A percentile compares a stretch with the other conserved stretches of the same genome.
Conservation (phyloP, 2,113 vertebrate species). For the Petrocephalus zakoni region DNA sequence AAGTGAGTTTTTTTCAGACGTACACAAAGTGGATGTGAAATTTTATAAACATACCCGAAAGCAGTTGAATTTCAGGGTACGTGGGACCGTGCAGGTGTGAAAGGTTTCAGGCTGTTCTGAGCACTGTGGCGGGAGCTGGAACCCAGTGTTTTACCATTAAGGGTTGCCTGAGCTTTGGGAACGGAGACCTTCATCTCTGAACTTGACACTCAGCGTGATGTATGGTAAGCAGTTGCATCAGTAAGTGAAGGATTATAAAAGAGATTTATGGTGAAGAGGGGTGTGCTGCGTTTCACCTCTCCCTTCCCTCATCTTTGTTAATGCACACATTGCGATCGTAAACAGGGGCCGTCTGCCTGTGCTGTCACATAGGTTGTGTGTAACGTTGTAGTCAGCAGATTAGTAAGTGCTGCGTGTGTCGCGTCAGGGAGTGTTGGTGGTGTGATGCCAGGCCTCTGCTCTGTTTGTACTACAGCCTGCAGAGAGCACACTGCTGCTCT, state of each 20-base stretch:
- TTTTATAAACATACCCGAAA: background rate
- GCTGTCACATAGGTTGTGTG: background rate
- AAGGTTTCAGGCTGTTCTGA: background rate
- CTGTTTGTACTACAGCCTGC: background rate
- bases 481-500: background rate
- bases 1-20: background rate
- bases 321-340: background rate
- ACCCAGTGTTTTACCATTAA: background rate
- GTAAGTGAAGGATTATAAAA: background rate
- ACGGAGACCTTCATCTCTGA: too few species aligned
- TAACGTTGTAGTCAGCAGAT: background rate
- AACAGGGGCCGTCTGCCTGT: background rate
- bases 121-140: background rate
- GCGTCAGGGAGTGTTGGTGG: constrained; percentile 20
- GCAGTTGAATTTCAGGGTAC: background rate
- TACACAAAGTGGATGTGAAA: background rate
- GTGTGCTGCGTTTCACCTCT: background rate
- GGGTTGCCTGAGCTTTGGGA: background rate
- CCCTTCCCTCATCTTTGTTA: background rate
- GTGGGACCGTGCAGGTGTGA: background rate
- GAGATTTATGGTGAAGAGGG: background rate
- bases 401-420: constrained; percentile 30
- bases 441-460: background rate
- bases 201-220: background rate
- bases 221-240: background rate